A percentile compares a stretch with the other conserved stretches of the same genome.
Evolutionary conservation across 2,797 vertebrate species (phyloP).

Genomic region (Lithobates pipiens): DNA sequence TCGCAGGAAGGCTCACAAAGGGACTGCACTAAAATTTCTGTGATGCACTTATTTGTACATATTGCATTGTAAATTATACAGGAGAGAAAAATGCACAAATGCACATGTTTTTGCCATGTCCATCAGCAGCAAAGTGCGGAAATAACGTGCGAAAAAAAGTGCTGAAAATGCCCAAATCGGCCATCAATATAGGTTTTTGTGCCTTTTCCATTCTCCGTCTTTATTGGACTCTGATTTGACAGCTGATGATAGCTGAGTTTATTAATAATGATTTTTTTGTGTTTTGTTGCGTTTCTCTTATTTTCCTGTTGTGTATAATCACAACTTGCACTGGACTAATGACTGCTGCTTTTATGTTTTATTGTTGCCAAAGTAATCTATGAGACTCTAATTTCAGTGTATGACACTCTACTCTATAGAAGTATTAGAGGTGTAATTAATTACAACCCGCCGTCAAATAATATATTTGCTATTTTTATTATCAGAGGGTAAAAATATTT

Average conservation of each 20-base stretch:
- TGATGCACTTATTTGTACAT: too few species aligned
- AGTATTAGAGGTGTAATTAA: neutral
- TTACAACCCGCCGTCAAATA: neutral
- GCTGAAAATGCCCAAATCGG: too few species aligned
- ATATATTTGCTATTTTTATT: neutral
- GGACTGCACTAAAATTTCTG: too few species aligned
- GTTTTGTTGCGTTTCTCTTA: neutral
- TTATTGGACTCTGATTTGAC: neutral
- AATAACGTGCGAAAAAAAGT: too few species aligned
- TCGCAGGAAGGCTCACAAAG: too few species aligned
- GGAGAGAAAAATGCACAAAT: too few species aligned
- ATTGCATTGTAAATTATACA: too few species aligned
- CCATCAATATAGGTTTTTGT: too few species aligned
- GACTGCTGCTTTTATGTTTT: neutral
- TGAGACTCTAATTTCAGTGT: too few species aligned
- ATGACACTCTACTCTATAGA: neutral
- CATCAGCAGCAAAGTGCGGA: too few species aligned
- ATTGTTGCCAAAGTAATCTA: neutral
- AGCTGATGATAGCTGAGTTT: neutral
- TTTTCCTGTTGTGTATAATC: neutral
- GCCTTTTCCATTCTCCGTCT: too few species aligned
- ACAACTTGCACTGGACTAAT: neutral
- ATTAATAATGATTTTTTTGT: neutral
- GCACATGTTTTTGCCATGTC: too few species aligned
- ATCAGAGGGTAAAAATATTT: neutral